Conservation (phyloP, 2,888 invertebrate genomes). For the Ectobius pallidus region DNA sequence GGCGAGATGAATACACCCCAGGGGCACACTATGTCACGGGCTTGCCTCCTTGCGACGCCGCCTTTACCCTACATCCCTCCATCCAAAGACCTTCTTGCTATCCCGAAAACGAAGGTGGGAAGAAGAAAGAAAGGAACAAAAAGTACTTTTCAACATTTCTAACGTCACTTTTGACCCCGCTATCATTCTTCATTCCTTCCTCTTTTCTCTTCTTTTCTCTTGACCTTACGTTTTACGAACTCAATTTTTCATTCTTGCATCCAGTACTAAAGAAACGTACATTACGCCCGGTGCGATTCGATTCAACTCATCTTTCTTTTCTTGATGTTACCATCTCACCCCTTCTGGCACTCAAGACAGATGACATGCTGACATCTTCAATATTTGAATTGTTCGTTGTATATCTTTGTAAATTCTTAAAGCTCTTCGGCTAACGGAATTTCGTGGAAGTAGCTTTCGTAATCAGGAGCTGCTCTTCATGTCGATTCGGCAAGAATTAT, state of each 20-base stretch:
- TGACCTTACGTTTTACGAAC: constrained; percentile 30
- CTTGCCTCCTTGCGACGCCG: constrained; percentile 27
- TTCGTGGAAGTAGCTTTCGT: too few species aligned
- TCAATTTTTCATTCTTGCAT: constrained; percentile 37
- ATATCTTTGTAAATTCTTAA: too few species aligned
- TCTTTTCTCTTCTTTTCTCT: not conserved
- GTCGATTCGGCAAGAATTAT: too few species aligned
- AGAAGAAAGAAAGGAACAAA: not conserved
- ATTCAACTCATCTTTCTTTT: not conserved
- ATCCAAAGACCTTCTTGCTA: not conserved
- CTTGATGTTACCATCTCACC: too few species aligned
- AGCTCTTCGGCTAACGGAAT: too few species aligned
- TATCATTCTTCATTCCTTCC: constrained; percentile 32
- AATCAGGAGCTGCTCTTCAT: too few species aligned
- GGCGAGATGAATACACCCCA: constrained; percentile 37
- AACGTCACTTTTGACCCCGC: constrained; percentile 35
- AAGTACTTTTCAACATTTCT: constrained; percentile 33
- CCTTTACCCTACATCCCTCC: not conserved
- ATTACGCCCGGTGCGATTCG: not conserved
- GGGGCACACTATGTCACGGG: constrained; percentile 38
- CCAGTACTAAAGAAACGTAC: not conserved
- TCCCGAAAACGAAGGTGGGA: not conserved
- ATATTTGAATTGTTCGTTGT: too few species aligned
- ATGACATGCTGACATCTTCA: too few species aligned
- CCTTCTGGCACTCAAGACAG: too few species aligned